These are phyloP conservation scores for Reticulitermes lucifugus DNA, from an alignment of 2,888 invertebrate species.

Conservation along the genomic window DNA sequence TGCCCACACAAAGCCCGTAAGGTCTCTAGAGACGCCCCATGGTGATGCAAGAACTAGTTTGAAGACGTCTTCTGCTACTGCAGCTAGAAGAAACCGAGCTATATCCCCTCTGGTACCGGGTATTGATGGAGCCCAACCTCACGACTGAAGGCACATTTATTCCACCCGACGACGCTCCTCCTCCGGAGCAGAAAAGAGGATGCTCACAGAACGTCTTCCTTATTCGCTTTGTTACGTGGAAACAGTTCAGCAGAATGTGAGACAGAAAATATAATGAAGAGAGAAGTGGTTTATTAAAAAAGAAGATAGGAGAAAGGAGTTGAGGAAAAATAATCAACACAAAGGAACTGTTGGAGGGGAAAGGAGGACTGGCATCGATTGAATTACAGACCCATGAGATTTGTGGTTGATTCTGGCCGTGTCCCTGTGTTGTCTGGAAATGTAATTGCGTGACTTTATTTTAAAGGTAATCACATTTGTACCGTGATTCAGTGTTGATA, in stretches of 20 bases:
- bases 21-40: slow-evolving; percentile 26
- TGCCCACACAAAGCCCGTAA: slow-evolving; percentile 29
- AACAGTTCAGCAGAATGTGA: too few species aligned
- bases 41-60: slow-evolving; percentile 27
- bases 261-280: too few species aligned
- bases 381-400: background rate
- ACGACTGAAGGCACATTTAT: slow-evolving; percentile 27
- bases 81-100: background rate
- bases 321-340: background rate
- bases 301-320: background rate
- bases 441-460: too few species aligned
- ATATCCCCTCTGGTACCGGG: background rate
- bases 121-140: slow-evolving; percentile 18
- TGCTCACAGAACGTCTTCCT: background rate
- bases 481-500: too few species aligned
- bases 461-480: too few species aligned
- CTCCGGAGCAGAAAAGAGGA: background rate
- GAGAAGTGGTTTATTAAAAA: background rate
- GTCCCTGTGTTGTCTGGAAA: too few species aligned
- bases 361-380: background rate
- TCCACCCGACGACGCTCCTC: background rate
- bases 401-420: background rate
- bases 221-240: too few species aligned
- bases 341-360: background rate
- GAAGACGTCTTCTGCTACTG: slow-evolving; percentile 21